Base-by-base conservation (phyloP, 2,888 invertebrate genomes). In the Meteorus colon region DNA sequence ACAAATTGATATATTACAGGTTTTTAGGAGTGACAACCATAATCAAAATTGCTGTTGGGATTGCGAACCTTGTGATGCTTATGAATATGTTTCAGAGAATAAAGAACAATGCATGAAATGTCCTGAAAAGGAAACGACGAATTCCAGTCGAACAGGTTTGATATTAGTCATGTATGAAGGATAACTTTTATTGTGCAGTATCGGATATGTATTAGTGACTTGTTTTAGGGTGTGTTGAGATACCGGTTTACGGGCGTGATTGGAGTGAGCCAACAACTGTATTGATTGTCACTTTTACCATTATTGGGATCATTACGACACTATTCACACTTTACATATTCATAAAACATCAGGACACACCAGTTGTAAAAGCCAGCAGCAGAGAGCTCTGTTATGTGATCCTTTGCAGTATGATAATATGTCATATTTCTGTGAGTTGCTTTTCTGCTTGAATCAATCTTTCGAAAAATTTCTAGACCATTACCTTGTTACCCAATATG, bases 21-120 rank as follows among this genome's bases (percentile, higher is more conserved):
- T 41, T 10, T 66, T 66, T 24, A 4, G 73, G 19, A 14, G 75
- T 45, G 92, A 92, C 77, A 92, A 92, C 69, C 90, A 92, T 83
- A 92, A 93, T 81, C 92, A 93, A 78, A 90, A 92, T 63, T 95
- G 95, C 87, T 96, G 95, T 89, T 96, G 95, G 95, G 92, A 93
- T 63, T 96, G 96, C 88, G 93, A 93, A 37, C 89, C 91, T 5
- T 96, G 96, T 90, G 91, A 92, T 78, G 90, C 92, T 77, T 91
- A 93, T 79, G 92, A 94, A 86, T 92, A 92, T 83, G 90, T 93
- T 66, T 88, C 91, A 76, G 91, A 92, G 80, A 92, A 93, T 78
- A 91, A 91, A 74, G 91, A 91, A 29, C 79, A 79, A 8, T 95
- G 95, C 84, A 86, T 90, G 72, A 87, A 91, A 8, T 95, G 95